Percentiles rank a stretch among this genome's conserved stretches.
Conservation (phyloP, 1,140 invertebrate genomes). For the Brachionus sp. region DNA sequence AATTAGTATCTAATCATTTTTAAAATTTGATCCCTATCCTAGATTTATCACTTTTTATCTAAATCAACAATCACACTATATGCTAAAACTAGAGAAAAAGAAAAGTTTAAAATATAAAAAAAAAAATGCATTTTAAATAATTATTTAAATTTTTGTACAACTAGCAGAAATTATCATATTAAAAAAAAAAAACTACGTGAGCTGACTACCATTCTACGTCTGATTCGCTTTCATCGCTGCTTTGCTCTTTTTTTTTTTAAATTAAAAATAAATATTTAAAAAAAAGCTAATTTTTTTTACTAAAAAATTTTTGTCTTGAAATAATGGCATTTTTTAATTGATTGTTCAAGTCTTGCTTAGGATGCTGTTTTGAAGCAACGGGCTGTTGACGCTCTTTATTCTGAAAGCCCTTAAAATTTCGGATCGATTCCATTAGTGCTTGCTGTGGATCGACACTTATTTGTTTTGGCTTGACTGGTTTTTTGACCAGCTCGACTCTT, state of each 20-base stretch:
- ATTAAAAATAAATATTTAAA: background rate
- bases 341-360: background rate
- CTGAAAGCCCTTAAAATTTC: slow-evolving; percentile 8
- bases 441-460: background rate
- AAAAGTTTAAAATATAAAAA: background rate
- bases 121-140: background rate
- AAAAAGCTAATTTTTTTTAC: background rate
- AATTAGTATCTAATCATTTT: background rate
- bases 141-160: background rate
- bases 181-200: background rate
- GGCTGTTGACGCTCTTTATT: background rate
- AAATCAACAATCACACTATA: background rate
- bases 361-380: background rate
- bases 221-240: slow-evolving; percentile 22
- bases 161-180: background rate
- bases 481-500: background rate
- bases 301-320: background rate
- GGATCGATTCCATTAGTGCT: background rate
- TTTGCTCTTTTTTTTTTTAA: slow-evolving; percentile 2
- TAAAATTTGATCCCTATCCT: background rate
- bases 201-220: slow-evolving; percentile 32
- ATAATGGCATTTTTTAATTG: background rate
- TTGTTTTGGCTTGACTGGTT: background rate
- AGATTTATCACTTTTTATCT: background rate
- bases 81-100: background rate